These are phyloP conservation scores for Choristoneura rosaceana DNA, from an alignment of 2,888 invertebrate genomes.

Conservation along the genomic window DNA sequence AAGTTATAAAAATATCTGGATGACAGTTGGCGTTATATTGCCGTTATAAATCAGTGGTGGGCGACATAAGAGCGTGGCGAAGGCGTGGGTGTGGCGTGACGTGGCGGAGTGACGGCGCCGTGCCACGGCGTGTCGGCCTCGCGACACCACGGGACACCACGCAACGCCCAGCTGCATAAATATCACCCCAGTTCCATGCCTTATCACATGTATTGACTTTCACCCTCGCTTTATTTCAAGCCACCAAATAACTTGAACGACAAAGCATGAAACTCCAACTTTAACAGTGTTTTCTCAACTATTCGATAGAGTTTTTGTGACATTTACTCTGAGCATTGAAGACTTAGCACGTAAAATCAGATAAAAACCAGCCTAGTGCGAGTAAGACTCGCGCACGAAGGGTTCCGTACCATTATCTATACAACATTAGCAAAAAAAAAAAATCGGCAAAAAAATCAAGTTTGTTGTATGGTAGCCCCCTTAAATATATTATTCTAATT, in stretches of 20 bases:
- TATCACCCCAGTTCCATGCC: slow-evolving; percentile 34
- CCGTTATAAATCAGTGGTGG: slow-evolving; percentile 79
- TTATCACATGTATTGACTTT: slow-evolving; percentile 36
- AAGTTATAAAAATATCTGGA: slow-evolving; percentile 81
- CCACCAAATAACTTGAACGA: slow-evolving; percentile 17
- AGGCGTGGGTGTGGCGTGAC: slow-evolving; percentile 46
- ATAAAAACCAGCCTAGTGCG: neutral
- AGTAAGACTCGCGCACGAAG: too few relatives aligned
- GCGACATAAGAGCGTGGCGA: slow-evolving; percentile 65
- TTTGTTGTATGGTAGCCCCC: too few relatives aligned
- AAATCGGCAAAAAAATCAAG: too few relatives aligned
- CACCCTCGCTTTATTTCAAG: slow-evolving; percentile 31
- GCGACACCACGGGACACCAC: slow-evolving; percentile 55
- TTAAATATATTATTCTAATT: too few relatives aligned
- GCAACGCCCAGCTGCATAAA: slow-evolving; percentile 41
- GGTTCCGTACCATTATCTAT: too few relatives aligned
- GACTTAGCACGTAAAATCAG: slow-evolving; percentile 30
- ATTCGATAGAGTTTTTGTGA: slow-evolving; percentile 30
- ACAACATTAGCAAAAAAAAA: too few relatives aligned
- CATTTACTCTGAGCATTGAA: slow-evolving; percentile 28
- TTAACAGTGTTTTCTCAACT: slow-evolving; percentile 32
- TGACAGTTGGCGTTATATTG: slow-evolving; percentile 82
- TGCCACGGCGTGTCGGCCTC: slow-evolving; percentile 49
- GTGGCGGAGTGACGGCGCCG: slow-evolving; percentile 52
- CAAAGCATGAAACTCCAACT: slow-evolving; percentile 33